Evolutionary conservation across 2,888 invertebrate genomes (phyloP), one percentile per base, ranked within the genome.

Genomic region (Synanthedon andrenaeformis): DNA sequence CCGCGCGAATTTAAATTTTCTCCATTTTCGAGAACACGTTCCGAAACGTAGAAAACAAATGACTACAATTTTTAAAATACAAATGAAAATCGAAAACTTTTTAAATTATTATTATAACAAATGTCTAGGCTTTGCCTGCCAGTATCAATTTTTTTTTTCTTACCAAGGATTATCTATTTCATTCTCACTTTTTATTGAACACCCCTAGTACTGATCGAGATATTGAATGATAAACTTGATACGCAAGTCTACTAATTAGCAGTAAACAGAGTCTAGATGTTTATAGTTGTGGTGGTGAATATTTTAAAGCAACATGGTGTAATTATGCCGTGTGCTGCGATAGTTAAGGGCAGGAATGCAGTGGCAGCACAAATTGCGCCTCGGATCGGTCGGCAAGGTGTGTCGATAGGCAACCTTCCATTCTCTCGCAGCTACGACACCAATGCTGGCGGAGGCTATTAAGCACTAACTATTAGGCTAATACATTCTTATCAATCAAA

Each of bases 381-480:
- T 75, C 73, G 58, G 61, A 65, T 62, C 66, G 69, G 62, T 65
- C 66, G 66, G 69, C 68, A 69, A 77, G 78, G 82, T 78, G 80
- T 74, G 80, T 68, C 79, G 76, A 76, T 76, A 70, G 70, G 72
- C 79, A 81, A 76, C 82, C 82, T 83, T 82, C 79, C 82, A 82
- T 81, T 85, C 82, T 79, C 79, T 70, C 64, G 63, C 67, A 63
- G 67, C 68, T 63, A 68, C 67, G 70, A 71, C 75, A 73, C 74
- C 79, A 79, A 82, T 82, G 82, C 68, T 80, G 77, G 76, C 73
- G 74, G 64, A 35, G 60, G 69, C 75, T 72, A 81, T 82, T 79
- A 79, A 73, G 74, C 77, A 76, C 77, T 72, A 74, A 48, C 49
- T 52, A 57, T 49, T 41, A 41, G 23, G 13, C 28, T 45, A 45